Evolutionary conservation across 2,888 invertebrate species (phyloP).

Genomic region (Caenorhabditis becei): DNA sequence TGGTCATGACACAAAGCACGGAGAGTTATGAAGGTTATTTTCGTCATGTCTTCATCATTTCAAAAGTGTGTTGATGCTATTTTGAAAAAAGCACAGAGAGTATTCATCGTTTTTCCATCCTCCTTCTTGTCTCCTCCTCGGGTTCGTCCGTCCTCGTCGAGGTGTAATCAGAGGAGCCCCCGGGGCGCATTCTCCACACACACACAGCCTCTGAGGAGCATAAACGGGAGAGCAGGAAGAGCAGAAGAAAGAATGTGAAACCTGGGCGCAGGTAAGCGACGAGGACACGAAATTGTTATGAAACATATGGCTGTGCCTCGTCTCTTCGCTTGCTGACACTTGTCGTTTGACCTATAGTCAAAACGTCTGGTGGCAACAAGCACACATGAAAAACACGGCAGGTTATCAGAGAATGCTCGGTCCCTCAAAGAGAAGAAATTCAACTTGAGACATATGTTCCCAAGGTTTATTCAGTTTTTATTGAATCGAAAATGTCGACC

Average conservation of each 20-base stretch:
- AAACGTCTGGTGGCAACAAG: conserved; percentile 10
- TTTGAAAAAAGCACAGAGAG: conserved; percentile 13
- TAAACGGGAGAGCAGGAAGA: conserved; percentile 22
- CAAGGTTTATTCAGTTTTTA: conserved; percentile 25
- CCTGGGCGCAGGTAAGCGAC: conserved; percentile 44
- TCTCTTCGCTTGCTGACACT: conserved; percentile 32
- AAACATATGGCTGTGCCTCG: conserved; percentile 51
- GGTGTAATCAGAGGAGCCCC: conserved; percentile 31
- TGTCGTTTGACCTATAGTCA: conserved; percentile 64
- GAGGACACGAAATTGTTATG: conserved; percentile 52
- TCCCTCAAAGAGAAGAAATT: background rate
- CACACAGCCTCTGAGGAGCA: background rate
- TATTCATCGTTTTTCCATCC: background rate
- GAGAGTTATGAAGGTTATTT: background rate
- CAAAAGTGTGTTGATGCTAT: background rate
- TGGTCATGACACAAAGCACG: no score
- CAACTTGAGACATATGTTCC: no score
- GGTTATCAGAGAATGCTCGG: conserved; percentile 25
- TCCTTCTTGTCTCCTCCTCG: conserved; percentile 3
- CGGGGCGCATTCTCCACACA: conserved; percentile 21
- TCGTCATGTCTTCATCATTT: background rate
- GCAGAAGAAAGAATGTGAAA: conserved; percentile 41
- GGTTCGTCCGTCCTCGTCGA: conserved; percentile 41
- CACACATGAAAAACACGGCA: conserved; percentile 5
- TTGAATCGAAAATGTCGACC: conserved; percentile 36